These are phyloP conservation scores for Grammomys surdaster DNA, from an alignment of 2,113 vertebrate genomes.

Conservation along the genomic window DNA sequence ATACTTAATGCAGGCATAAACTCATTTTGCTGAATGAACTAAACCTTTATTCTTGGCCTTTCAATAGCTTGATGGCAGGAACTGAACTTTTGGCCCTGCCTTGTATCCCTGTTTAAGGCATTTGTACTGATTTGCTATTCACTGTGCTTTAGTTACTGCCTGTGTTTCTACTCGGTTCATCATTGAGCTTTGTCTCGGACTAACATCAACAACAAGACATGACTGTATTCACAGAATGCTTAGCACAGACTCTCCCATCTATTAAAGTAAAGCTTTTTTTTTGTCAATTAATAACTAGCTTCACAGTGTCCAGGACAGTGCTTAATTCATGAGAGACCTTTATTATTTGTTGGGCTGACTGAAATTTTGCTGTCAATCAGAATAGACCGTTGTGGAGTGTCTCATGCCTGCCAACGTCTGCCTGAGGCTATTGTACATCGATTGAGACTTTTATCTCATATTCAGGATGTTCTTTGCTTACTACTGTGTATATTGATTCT, in stretches of 20 bases:
- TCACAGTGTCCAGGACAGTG: neutral
- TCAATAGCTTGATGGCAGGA: constrained; percentile 57
- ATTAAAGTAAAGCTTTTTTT: neutral
- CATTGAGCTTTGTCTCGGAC: constrained; percentile 36
- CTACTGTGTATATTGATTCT: neutral
- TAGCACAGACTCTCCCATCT: constrained; percentile 41
- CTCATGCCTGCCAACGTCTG: neutral
- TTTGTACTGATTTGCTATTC: constrained; percentile 45
- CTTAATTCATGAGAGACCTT: constrained; percentile 42
- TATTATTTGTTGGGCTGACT: neutral
- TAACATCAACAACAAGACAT: constrained; percentile 23
- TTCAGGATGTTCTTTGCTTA: neutral
- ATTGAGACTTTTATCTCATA: neutral
- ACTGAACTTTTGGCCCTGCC: constrained; percentile 62
- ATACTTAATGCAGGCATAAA: constrained; percentile 18
- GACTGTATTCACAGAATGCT: constrained; percentile 44
- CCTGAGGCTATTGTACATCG: neutral
- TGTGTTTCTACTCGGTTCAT: constrained; percentile 69
- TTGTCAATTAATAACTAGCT: constrained; percentile 41
- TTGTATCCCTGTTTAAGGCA: constrained; percentile 42
- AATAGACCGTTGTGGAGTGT: constrained; percentile 31
- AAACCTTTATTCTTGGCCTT: constrained; percentile 47
- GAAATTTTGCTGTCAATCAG: neutral
- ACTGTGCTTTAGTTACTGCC: constrained; percentile 39
- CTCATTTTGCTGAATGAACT: constrained; percentile 58